Percentiles rank a stretch among this genome's conserved stretches.
Evolutionary conservation across 2,888 invertebrate species (phyloP).

Genomic region (Dasypogon diadema): DNA sequence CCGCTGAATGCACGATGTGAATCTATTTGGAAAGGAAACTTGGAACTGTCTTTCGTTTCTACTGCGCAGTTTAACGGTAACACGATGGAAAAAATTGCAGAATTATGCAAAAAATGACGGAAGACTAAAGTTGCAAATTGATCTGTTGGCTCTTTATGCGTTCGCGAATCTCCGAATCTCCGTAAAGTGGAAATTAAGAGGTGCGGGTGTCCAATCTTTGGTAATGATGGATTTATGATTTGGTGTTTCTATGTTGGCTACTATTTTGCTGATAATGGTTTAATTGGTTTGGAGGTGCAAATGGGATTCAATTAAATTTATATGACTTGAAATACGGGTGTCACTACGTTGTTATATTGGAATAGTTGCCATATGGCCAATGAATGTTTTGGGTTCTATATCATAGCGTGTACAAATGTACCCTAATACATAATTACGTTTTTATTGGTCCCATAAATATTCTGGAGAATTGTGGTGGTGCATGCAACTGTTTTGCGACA

Average conservation of each 20-base stretch:
- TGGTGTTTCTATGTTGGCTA: neutral
- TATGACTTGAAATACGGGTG: no score
- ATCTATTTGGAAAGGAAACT: neutral
- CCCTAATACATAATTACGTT: no score
- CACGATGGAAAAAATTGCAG: neutral
- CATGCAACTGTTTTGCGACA: no score
- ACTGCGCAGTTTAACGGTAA: neutral
- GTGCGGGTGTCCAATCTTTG: neutral
- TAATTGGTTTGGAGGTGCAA: no score
- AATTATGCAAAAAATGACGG: neutral
- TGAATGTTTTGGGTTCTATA: no score
- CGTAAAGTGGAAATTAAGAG: neutral
- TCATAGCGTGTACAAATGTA: no score
- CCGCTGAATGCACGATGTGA: neutral
- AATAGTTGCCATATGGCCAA: no score
- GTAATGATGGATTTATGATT: neutral
- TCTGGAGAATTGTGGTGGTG: no score
- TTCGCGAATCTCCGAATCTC: neutral
- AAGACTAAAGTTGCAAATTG: neutral
- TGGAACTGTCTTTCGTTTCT: neutral
- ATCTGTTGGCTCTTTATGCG: neutral
- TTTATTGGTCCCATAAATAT: no score
- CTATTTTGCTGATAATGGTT: no score
- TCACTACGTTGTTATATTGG: no score
- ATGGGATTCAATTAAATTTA: no score